Base-by-base conservation (phyloP, 2,888 invertebrate genomes). In the Danaus chrysippus region DNA sequence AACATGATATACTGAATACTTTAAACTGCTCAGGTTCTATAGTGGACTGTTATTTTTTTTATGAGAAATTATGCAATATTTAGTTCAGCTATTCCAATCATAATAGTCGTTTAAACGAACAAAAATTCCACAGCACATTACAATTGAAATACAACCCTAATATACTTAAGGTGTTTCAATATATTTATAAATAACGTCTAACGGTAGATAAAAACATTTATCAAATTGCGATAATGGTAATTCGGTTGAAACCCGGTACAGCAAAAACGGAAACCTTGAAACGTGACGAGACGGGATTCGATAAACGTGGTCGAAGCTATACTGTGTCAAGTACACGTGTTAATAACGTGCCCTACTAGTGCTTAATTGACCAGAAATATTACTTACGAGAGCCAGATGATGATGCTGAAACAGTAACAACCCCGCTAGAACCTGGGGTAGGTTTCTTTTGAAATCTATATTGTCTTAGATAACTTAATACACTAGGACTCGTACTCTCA, bases 391-490 rank as follows among this genome's bases (percentile, higher is more conserved):
- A 81, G 71, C 75, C 79, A n/a, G 88, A 83, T 59, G 88, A 72
- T 62, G 83, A 73, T 59, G 87, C 76, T 62, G 82, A 81, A 62
- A 86, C 79, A 56, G 82, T 84, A 63, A 84, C 78, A 67, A 82
- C 76, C 71, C 78, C 80, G 71, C 83, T 82, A 59, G 81, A 71
- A 64, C 83, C 83, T 76, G 79, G 77, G 73, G 80, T 86, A 56
- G 88, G 87, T 86, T 93, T 94, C 81, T 92, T 94, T 80, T 94
- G 93, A 82, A 94, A 94, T 76, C 94, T 92, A 79, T 94, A 95
- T 78, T 93, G 93, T 74, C 94, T 91, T 71, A 95, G 87, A 83
- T 93, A 92, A 81, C 92, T 93, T 76, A 93, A 84, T 72, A 93
- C 86, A 79, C 91, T 93, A 57, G 93, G 92, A 75, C 92, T 93